Percentiles rank a stretch among this genome's conserved stretches.
Evolutionary conservation across 2,888 invertebrate species (phyloP).

Genomic region (Zonitis immaculata): DNA sequence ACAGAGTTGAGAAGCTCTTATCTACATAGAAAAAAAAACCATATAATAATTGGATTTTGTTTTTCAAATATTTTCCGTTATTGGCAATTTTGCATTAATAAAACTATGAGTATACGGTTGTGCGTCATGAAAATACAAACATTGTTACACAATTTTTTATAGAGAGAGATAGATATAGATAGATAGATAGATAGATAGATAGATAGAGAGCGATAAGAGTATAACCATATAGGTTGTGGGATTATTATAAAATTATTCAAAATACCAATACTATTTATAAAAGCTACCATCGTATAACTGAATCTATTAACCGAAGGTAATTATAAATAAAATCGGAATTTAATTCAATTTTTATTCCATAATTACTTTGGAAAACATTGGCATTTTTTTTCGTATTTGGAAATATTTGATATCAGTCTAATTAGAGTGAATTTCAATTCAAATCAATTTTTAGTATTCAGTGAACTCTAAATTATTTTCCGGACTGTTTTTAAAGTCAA

Average conservation of each 20-base stretch:
- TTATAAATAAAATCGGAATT: background rate
- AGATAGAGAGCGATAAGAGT: too few species aligned
- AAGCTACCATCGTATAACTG: background rate
- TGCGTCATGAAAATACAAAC: slow-evolving; percentile 19
- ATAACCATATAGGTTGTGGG: background rate
- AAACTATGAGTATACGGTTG: slow-evolving; percentile 12
- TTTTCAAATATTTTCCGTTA: slow-evolving; percentile 12
- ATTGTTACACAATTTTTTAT: background rate
- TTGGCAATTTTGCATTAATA: slow-evolving; percentile 11
- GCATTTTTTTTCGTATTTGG: background rate
- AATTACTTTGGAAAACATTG: background rate
- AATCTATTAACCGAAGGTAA: background rate
- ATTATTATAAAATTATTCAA: slow-evolving; percentile 8
- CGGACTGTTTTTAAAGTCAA: too few species aligned
- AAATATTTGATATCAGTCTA: background rate
- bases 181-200: too few species aligned
- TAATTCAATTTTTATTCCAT: background rate
- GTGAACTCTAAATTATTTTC: too few species aligned
- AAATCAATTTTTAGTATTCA: background rate
- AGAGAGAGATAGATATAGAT: background rate
- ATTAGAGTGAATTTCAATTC: background rate
- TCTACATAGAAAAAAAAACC: background rate
- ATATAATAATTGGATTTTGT: background rate
- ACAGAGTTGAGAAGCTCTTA: background rate
- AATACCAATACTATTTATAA: background rate